phyloP scores from a whole-genome alignment of 2,888 invertebrate species.

The Gonocerus acuteangulatus region DNA sequence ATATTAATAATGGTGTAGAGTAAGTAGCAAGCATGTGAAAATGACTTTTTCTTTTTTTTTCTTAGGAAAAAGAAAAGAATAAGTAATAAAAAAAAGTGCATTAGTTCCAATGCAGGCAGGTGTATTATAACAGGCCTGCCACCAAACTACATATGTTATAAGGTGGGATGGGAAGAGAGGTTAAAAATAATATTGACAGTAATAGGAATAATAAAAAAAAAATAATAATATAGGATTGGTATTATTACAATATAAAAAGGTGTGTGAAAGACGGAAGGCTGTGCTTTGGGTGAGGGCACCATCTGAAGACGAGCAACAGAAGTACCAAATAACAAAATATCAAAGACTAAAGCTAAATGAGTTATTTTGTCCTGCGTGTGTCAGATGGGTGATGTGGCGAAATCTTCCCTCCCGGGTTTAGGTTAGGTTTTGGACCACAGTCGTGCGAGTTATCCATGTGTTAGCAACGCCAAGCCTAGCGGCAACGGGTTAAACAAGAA shows the following conservation, averaged over 20 bases:
- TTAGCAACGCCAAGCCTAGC: slow-evolving; percentile 34
- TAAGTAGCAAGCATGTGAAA: slow-evolving; percentile 25
- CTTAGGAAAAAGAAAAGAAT: background rate
- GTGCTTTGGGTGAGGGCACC: slow-evolving; percentile 15
- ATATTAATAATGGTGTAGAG: slow-evolving; percentile 5
- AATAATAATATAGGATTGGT: slow-evolving; percentile 11
- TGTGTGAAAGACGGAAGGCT: slow-evolving; percentile 17
- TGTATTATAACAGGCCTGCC: slow-evolving; percentile 25
- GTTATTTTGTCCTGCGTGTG: slow-evolving; percentile 23
- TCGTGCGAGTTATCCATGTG: slow-evolving; percentile 34
- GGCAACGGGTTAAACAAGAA: slow-evolving; percentile 35
- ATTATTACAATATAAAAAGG: slow-evolving; percentile 15
- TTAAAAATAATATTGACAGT: background rate
- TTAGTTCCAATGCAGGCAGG: slow-evolving; percentile 25
- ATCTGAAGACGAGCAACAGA: slow-evolving; percentile 5
- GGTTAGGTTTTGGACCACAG: slow-evolving; percentile 23
- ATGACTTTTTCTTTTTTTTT: background rate
- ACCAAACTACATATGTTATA: slow-evolving; percentile 25
- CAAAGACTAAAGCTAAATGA: slow-evolving; percentile 24
- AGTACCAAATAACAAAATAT: slow-evolving; percentile 17
- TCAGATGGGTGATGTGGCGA: slow-evolving; percentile 26
- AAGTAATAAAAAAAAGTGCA: slow-evolving; percentile 15
- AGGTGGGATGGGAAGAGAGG: slow-evolving; percentile 6
- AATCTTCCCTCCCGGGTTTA: slow-evolving; percentile 18
- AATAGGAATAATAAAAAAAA: background rate